Percentiles rank a stretch among this genome's conserved stretches.
phyloP scores from a whole-genome alignment of 2,888 invertebrate species.

The Plusia festucae region DNA sequence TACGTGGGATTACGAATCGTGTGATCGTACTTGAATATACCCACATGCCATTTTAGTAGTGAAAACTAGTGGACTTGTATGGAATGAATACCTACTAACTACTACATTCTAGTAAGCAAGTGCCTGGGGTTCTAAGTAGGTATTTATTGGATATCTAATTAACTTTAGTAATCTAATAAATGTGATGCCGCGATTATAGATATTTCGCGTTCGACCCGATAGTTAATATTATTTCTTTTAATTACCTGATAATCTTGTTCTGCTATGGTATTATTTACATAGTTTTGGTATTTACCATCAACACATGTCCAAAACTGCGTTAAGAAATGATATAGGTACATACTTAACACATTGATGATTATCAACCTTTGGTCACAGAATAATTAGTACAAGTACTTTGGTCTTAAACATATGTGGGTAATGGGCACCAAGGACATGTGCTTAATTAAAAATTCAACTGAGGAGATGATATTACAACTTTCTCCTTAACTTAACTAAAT shows the following conservation, averaged over 20 bases:
- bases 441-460: slow-evolving; percentile 10
- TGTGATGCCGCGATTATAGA: neutral
- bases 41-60: slow-evolving; percentile 47
- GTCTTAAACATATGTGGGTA: neutral
- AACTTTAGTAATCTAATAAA: neutral
- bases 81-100: slow-evolving; percentile 36
- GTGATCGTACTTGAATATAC: slow-evolving; percentile 48
- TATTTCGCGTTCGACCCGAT: neutral
- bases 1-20: slow-evolving; percentile 52
- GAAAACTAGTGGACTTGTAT: slow-evolving; percentile 48
- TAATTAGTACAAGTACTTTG: no score
- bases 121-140: neutral
- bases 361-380: slow-evolving; percentile 43
- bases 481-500: slow-evolving; percentile 4
- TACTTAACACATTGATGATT: slow-evolving; percentile 31
- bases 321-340: slow-evolving; percentile 40
- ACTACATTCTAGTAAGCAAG: slow-evolving; percentile 30
- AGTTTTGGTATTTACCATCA: slow-evolving; percentile 35
- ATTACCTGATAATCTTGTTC: slow-evolving; percentile 1
- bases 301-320: slow-evolving; percentile 44
- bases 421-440: slow-evolving; percentile 1
- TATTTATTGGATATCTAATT: neutral
- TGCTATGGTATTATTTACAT: slow-evolving; percentile 11
- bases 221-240: slow-evolving; percentile 2
- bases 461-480: neutral